Evolutionary conservation across 2,888 invertebrate genomes (phyloP), one percentile per base, ranked within the genome.

Genomic region (Elegia similella): DNA sequence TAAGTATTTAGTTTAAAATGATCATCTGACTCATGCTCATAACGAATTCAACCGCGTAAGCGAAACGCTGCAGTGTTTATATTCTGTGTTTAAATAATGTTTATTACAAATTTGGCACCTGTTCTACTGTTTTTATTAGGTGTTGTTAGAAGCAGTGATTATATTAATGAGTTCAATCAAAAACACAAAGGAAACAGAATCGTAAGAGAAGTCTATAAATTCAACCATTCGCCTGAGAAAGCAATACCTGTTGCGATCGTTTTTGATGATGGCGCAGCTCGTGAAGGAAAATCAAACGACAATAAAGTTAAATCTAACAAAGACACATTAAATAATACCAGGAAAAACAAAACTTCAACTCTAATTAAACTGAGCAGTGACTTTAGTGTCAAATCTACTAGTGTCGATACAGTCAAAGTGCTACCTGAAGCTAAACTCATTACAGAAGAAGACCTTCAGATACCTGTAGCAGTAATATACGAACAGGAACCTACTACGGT

Each of bases 1-100:
- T 50, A 50, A 34, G 38, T 23, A 38, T 38, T 73, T 67, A 64
- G 65, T 63, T 63, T 60, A 62, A 70, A 66, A 68, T 68, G 68
- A 59, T 55, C 59, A 68, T 69, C 73, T 80, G 77, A 82, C 66
- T 82, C 80, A 78, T 80, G 73, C 76, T 79, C 83, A 87, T 82
- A 78, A 72, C 73, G 69, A 66, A 70, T 72, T 74, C 64, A 79
- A 76, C 65, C 79, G 82, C 70, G 79, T 72, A 59, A 62, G 76
- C 71, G 74, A 63, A 73, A 69, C 76, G 80, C 75, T 78, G 75
- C 75, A 67, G 60, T 67, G 58, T 62, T 59, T 61, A 64, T 60
- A 29, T 63, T 57, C 56, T 60, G 60, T 61, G 52, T 62, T 56
- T 63, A 62, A 62, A 75, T 73, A 68, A 64, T 68, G 59, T 57